These are phyloP conservation scores for Percina caprodes DNA, from an alignment of 2,113 vertebrate species.

Conservation along the genomic window DNA sequence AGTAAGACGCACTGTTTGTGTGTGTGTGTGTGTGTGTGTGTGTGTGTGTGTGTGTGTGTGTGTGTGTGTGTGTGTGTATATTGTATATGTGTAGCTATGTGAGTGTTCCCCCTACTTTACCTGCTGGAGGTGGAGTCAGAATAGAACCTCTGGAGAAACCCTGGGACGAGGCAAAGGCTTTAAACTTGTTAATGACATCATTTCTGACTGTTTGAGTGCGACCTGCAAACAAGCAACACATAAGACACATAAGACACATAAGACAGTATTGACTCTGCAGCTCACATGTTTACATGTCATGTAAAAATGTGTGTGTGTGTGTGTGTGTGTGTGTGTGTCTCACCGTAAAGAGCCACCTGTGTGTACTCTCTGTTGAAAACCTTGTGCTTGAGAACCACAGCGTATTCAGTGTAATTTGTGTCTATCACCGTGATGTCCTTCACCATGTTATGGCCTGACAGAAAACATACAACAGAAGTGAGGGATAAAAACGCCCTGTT, in stretches of 20 bases:
- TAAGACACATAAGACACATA: background rate
- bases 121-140: slow-evolving; percentile 75
- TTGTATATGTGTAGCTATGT: background rate
- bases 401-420: slow-evolving; percentile 84
- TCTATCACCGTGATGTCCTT: slow-evolving; percentile 86
- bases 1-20: no score
- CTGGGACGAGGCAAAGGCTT: slow-evolving; percentile 63
- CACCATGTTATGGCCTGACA: slow-evolving; percentile 78
- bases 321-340: slow-evolving; percentile 28
- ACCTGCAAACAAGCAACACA: slow-evolving; percentile 61
- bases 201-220: slow-evolving; percentile 67
- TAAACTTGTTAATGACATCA: slow-evolving; percentile 78
- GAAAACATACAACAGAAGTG: background rate
- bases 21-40: background rate
- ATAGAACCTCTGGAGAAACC: slow-evolving; percentile 82
- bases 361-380: slow-evolving; percentile 82
- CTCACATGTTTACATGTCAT: background rate
- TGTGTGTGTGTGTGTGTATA: background rate
- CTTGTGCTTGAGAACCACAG: slow-evolving; percentile 84
- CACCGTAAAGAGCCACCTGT: slow-evolving; percentile 84
- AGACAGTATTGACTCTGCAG: background rate
- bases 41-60: background rate
- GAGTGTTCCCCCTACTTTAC: slow-evolving; percentile 38
- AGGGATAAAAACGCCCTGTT: background rate
- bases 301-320: background rate